Evolutionary conservation across 2,888 invertebrate species (phyloP), one percentile per base, ranked within the genome.

Genomic region (Tanypteryx hageni): DNA sequence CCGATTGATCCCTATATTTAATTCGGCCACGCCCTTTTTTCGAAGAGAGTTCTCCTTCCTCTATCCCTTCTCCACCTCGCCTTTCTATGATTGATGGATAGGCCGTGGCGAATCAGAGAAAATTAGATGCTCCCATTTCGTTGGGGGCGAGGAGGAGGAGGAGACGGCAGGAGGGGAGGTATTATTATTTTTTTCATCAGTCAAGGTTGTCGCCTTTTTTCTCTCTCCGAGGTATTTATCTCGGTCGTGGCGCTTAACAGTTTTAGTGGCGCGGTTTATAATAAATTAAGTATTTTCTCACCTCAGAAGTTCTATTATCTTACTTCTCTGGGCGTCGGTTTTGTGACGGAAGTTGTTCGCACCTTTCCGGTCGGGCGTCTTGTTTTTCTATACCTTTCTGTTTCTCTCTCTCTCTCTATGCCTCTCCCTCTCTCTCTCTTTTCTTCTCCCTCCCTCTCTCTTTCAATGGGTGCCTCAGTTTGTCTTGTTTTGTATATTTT

Each of bases 11-110:
- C 76, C 27, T 22, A 76, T 76, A 76, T 10, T 22, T 2, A 76
- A 76, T 18, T 76, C 22, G 76, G 22, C 76, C 76, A 76, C 76
- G 27, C 76, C 76, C 76, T 76, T 27, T 27, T 27, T 18, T 16
- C 76, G 76, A 76, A 68, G 68, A 68, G 68, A 68, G 22, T 68
- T 9, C 22, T 68, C 68, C 18, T 76, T 76, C 18, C 76, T 27
- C 13, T 76, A 16, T 64, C n/a, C 14, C 5, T 16, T 44, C 44
- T 44, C 44, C 5, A n/a, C 13, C 61, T 61, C 76, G 76, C 11
- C 76, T 76, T 44, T 44, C 76, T 76, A 27, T 76, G 76, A 76
- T 76, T 76, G 76, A 76, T 76, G 22, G 76, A 76, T 76, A 76
- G 76, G 27, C 76, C 27, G 76, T 27, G 27, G 22, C 76, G 76